Conservation (phyloP, 2,113 vertebrate species). For the Pluvianellus socialis region DNA sequence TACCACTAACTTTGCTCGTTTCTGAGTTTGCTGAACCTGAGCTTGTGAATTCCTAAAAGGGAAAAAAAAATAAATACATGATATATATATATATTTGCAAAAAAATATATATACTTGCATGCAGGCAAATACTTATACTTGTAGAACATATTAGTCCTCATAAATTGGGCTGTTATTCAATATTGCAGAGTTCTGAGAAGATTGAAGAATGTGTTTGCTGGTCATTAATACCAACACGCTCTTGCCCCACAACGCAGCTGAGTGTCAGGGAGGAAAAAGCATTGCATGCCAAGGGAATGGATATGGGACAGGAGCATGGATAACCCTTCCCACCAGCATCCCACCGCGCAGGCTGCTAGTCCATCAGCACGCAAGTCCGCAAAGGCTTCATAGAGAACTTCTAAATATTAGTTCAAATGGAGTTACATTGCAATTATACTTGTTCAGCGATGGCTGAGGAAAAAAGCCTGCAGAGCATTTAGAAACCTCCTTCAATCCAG, state of each 20-base stretch:
- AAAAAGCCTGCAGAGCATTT: not conserved
- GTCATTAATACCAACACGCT: not conserved
- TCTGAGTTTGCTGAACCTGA: conserved; percentile 94
- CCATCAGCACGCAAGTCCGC: not conserved
- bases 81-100: not conserved
- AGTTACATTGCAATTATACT: too few species aligned
- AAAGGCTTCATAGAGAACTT: not conserved
- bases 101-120: not conserved
- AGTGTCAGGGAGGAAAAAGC: not conserved
- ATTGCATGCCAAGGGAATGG: not conserved
- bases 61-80: not conserved
- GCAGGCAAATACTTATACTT: not conserved
- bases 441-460: not conserved
- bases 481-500: too few species aligned
- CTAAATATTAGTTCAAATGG: not conserved
- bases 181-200: not conserved
- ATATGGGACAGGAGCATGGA: not conserved
- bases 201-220: not conserved
- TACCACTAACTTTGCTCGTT: conserved; percentile 92
- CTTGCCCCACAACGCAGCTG: not conserved
- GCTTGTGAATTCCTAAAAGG: conserved; percentile 91
- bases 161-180: not conserved
- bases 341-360: not conserved
- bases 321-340: not conserved
- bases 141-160: not conserved